Evolutionary conservation across 2,113 vertebrate genomes (phyloP).

Genomic region (Dipodomys spectabilis): DNA sequence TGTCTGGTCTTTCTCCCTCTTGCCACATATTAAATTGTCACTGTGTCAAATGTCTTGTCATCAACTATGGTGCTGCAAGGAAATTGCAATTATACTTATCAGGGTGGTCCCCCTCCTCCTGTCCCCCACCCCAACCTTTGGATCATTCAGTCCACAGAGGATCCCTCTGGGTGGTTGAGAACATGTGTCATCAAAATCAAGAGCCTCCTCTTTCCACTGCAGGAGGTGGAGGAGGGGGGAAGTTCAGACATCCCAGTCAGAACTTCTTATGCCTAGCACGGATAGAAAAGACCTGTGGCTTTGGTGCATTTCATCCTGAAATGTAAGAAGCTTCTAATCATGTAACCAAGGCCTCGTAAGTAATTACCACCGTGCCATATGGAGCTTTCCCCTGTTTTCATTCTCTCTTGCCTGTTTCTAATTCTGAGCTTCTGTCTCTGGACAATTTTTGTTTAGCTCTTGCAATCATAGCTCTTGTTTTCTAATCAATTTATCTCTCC

Average conservation of each 20-base stretch:
- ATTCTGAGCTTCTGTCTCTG: slow-evolving; percentile 20
- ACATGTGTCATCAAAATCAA: slow-evolving; percentile 61
- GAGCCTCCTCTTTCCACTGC: neutral
- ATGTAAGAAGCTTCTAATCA: neutral
- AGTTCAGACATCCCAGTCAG: neutral
- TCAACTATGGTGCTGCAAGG: slow-evolving; percentile 60
- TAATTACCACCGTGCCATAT: neutral
- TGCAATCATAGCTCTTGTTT: slow-evolving; percentile 45
- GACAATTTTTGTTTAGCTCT: neutral
- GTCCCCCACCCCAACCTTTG: slow-evolving; percentile 60
- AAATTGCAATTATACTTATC: slow-evolving; percentile 77
- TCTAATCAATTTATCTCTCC: neutral
- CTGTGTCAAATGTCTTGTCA: slow-evolving; percentile 71
- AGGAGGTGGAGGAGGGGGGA: neutral
- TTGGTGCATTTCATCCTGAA: neutral
- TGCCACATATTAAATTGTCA: slow-evolving; percentile 76
- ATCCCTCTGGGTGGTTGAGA: slow-evolving; percentile 58
- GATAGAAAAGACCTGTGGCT: neutral
- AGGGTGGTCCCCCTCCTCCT: too few species aligned
- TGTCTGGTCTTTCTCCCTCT: slow-evolving; percentile 53
- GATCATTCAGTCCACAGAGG: slow-evolving; percentile 51
- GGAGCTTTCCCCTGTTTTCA: neutral
- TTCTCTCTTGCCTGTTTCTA: neutral
- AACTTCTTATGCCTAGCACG: neutral
- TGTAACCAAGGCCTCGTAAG: neutral